Conservation (phyloP, 2,113 vertebrate species). For the Piaya cayana region DNA sequence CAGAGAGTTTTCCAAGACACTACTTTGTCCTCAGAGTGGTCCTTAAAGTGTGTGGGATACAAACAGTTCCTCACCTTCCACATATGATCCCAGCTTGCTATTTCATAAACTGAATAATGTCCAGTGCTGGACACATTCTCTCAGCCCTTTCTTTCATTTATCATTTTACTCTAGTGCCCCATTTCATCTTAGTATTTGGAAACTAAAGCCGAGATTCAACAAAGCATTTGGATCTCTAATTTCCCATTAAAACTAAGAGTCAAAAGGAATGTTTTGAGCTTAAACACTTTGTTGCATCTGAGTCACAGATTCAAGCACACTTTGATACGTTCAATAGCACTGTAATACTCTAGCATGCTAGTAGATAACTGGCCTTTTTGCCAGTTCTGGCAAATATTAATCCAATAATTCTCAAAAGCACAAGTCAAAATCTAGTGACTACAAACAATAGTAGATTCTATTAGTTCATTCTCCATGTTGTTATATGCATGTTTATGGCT, state of each 20-base stretch:
- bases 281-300: background rate
- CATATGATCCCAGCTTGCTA: background rate
- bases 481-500: background rate
- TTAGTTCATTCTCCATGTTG: background rate
- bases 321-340: background rate
- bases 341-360: background rate
- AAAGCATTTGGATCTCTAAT: background rate
- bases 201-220: background rate
- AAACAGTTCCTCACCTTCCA: background rate
- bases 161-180: background rate
- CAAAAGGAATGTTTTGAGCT: background rate
- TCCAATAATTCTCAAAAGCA: background rate
- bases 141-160: background rate
- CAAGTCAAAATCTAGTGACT: background rate
- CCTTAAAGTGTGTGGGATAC: background rate
- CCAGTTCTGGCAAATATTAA: background rate
- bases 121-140: accelerated
- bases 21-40: background rate
- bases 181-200: background rate
- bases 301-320: background rate
- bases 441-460: background rate
- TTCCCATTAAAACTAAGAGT: background rate
- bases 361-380: background rate
- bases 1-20: background rate
- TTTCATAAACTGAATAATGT: background rate